A percentile compares a stretch with the other conserved stretches of the same genome.
phyloP scores from a whole-genome alignment of 2,113 vertebrate species.

The Microcebus griseorufus region DNA sequence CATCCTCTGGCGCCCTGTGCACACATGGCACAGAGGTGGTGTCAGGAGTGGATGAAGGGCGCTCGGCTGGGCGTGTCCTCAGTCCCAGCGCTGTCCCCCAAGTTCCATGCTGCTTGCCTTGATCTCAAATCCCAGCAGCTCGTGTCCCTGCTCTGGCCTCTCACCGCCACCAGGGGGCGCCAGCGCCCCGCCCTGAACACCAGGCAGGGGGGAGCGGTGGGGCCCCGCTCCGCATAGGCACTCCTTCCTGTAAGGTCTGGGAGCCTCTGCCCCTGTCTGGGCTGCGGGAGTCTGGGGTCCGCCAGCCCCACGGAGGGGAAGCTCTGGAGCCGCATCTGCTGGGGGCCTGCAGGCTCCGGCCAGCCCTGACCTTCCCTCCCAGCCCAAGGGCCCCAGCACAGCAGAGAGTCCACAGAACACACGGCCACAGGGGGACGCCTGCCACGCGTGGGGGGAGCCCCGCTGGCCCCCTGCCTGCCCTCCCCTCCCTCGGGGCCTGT shows the following conservation, averaged over 20 bases:
- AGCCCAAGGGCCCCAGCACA: too few species aligned
- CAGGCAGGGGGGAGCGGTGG: rapidly evolving
- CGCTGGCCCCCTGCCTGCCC: background rate
- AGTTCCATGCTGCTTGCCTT: rapidly evolving
- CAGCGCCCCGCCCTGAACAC: rapidly evolving
- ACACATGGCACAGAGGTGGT: background rate
- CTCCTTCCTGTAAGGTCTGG: background rate
- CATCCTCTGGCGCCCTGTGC: background rate
- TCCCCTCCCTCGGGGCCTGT: background rate
- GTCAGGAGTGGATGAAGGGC: background rate
- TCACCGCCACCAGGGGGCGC: constrained; percentile 43
- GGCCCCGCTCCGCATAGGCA: too few species aligned
- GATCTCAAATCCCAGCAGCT: background rate
- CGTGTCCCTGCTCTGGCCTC: background rate
- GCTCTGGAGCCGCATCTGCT: too few species aligned
- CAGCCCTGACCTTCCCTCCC: background rate
- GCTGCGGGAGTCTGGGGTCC: background rate
- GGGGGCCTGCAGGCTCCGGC: background rate
- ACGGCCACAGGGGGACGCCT: rapidly evolving
- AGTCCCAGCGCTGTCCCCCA: rapidly evolving
- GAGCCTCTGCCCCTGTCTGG: background rate
- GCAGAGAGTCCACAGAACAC: background rate
- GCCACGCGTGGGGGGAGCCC: rapidly evolving
- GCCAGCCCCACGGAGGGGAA: background rate
- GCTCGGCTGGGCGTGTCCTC: background rate